Conservation (phyloP, 1,140 invertebrate genomes). For the Hydropsyche tenuis region DNA sequence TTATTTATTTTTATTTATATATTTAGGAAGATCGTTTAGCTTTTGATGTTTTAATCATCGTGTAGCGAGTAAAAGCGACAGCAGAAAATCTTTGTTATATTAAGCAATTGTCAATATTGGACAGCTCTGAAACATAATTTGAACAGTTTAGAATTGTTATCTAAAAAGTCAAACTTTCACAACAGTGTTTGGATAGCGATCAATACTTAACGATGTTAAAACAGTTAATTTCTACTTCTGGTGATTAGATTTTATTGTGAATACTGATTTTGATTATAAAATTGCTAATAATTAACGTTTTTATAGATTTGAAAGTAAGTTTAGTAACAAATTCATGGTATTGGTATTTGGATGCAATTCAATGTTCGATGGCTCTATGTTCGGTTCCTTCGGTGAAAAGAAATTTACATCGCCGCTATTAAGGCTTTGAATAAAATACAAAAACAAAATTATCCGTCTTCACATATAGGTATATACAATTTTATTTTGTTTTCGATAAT, state of each 20-base stretch:
- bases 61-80: conserved; percentile 32
- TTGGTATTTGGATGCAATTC: conserved; percentile 47
- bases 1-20: background rate
- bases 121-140: conserved; percentile 45
- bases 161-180: conserved; percentile 44
- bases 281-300: background rate
- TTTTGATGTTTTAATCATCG: conserved; percentile 45
- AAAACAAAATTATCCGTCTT: conserved; percentile 35
- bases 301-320: conserved; percentile 37
- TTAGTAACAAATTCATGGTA: conserved; percentile 41
- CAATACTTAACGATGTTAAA: conserved; percentile 47
- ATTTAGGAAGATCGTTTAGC: conserved; percentile 45
- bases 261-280: background rate
- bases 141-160: conserved; percentile 44
- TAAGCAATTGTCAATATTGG: conserved; percentile 46
- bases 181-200: conserved; percentile 45
- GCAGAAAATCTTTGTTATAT: conserved; percentile 40
- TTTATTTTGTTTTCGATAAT: background rate
- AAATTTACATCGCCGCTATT: conserved; percentile 46
- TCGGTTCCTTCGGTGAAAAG: conserved; percentile 44
- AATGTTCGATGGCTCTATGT: conserved; percentile 48
- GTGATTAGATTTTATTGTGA: conserved; percentile 3
- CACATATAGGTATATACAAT: conserved; percentile 40
- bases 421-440: conserved; percentile 44
- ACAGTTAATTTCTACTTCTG: conserved; percentile 36